A percentile compares a stretch with the other conserved stretches of the same genome.
Evolutionary conservation across 2,113 vertebrate genomes (phyloP).

Genomic region (Promerops cafer): DNA sequence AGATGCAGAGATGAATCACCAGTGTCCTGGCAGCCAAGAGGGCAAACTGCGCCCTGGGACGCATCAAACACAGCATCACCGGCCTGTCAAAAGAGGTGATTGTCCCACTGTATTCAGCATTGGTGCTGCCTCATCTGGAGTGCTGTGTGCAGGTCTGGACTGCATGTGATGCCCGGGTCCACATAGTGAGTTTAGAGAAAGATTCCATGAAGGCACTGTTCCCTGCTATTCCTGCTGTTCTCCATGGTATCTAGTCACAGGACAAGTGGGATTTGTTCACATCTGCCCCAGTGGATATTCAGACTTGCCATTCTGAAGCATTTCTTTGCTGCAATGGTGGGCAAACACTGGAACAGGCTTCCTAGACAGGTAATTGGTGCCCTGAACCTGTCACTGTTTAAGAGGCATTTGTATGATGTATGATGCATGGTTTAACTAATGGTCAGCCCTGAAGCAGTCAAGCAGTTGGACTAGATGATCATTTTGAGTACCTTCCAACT

Average conservation of each 20-base stretch:
- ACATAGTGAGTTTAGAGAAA: neutral
- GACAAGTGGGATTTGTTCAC: fast-evolving
- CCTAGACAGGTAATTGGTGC: neutral
- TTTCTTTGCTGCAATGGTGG: neutral
- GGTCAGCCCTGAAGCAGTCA: neutral
- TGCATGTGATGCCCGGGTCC: neutral
- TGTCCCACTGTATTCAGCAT: fast-evolving
- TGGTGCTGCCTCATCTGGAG: neutral
- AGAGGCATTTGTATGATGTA: neutral
- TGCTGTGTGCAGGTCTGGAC: neutral
- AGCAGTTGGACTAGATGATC: neutral
- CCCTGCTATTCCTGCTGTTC: too few relatives aligned
- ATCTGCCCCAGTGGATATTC: neutral
- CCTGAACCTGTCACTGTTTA: neutral
- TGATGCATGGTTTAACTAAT: neutral
- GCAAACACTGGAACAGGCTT: neutral
- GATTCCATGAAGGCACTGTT: fast-evolving
- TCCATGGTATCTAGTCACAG: neutral
- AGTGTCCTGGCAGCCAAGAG: neutral
- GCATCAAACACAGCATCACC: neutral
- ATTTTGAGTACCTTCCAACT: neutral
- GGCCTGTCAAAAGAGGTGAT: neutral
- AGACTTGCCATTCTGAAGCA: neutral
- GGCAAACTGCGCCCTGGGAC: neutral
- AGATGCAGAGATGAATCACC: neutral